Base-by-base conservation (phyloP, 2,888 invertebrate species). In the Aquatica leii region DNA sequence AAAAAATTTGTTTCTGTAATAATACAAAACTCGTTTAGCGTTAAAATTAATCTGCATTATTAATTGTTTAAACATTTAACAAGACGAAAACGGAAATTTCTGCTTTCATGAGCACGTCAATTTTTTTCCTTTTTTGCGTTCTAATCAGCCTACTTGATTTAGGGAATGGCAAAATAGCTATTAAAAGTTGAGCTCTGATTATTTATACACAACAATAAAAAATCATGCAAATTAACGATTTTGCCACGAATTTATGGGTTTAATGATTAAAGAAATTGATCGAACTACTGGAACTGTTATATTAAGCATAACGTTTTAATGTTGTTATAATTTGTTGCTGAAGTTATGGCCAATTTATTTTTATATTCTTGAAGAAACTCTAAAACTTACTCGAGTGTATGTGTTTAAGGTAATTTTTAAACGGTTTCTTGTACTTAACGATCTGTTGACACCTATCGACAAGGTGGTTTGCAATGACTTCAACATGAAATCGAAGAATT, bases 61-160 rank as follows among this genome's bases (percentile, higher is more conserved):
- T 46, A 43, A 43, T 43, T 14, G 14, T 43, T 46, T 46, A 46
- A 46, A 20, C 46, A 46, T 46, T 46, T 18, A n/a, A 18, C 18
- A 46, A 24, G 24, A 24, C 24, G 24, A 18, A 20, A 18, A 46
- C 20, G 18, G 18, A 46, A 46, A 18, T 11, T 46, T 46, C 46
- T 46, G 46, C 46, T 46, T 46, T 46, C 46, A 46, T 46, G 46
- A 46, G 17, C 46, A 20, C 46, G 46, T 20, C 20, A 46, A 43
- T 46, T 46, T 46, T 46, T 46, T n/a, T 15, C 17, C 18, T 24
- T 24, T 24, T 24, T 24, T 24, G 2, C 6, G 2, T 24, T 2
- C 6, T 24, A 18, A 46, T 4, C 5, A 46, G 18, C 17, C 18
- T 5, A 20, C 24, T 24, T 24, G 24, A 24, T 24, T 24, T 24